phyloP scores from a whole-genome alignment of 2,797 vertebrate species.

The Chloroceryle inda region DNA sequence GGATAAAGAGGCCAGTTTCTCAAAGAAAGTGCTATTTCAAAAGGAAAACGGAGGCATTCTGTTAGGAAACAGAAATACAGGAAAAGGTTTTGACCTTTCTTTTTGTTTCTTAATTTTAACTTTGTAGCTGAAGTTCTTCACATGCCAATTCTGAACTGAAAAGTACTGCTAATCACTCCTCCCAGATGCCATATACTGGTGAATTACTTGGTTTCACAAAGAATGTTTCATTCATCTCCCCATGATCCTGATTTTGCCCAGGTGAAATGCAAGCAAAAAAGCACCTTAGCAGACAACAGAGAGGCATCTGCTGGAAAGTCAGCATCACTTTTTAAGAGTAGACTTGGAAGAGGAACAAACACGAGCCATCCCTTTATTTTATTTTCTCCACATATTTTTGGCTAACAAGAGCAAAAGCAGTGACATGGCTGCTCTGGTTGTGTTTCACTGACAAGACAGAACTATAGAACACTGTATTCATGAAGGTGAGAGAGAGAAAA shows the following conservation, averaged over 20 bases:
- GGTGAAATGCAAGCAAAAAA: not conserved
- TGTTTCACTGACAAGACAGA: not conserved
- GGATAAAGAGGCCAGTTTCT: not conserved
- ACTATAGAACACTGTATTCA: accelerated
- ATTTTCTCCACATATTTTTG: not conserved
- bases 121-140: not conserved
- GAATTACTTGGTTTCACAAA: not conserved
- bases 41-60: not conserved
- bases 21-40: not conserved
- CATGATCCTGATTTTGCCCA: not conserved
- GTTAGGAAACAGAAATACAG: not conserved
- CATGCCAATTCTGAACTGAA: not conserved
- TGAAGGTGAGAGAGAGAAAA: not conserved
- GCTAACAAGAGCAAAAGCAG: not conserved
- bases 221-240: accelerated
- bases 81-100: not conserved
- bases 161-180: not conserved
- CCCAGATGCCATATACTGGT: not conserved
- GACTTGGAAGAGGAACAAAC: not conserved
- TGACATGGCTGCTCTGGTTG: not conserved
- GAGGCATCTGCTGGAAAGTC: not conserved
- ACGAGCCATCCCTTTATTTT: accelerated
- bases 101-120: conserved; percentile 8
- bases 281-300: not conserved
- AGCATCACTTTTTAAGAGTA: not conserved